Evolutionary conservation across 2,113 vertebrate species (phyloP).

Genomic region (Cephalopterus ornatus): DNA sequence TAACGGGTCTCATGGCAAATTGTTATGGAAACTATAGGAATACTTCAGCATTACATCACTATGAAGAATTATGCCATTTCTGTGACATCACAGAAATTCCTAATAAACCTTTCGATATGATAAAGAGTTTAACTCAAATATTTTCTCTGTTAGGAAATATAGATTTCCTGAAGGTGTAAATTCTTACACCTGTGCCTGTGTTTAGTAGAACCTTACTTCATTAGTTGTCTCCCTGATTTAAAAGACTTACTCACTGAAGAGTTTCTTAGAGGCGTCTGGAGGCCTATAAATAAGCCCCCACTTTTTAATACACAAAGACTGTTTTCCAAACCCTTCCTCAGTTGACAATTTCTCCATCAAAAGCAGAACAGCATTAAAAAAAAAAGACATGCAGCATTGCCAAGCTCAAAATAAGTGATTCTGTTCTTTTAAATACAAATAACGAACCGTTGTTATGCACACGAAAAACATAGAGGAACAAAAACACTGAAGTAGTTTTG

Average conservation of each 20-base stretch:
- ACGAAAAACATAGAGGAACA: not conserved
- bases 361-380: not conserved
- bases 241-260: not conserved
- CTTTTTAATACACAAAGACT: not conserved
- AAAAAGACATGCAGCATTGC: not conserved
- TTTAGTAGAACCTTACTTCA: not conserved
- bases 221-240: not conserved
- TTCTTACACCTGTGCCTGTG: not conserved
- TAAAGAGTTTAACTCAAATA: not conserved
- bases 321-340: not conserved
- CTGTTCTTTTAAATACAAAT: slow-evolving; percentile 10
- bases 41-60: not conserved
- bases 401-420: not conserved
- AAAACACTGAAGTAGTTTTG: not conserved
- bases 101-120: not conserved
- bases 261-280: not conserved
- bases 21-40: not conserved
- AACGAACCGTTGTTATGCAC: not conserved
- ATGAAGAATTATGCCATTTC: not conserved
- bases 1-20: not conserved
- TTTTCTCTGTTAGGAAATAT: not conserved
- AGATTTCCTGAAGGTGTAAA: not conserved
- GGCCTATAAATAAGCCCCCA: not conserved
- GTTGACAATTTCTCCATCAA: not conserved
- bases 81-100: not conserved